Base-by-base conservation (phyloP, 2,797 vertebrate genomes). In the Tympanoctomys barrerae region DNA sequence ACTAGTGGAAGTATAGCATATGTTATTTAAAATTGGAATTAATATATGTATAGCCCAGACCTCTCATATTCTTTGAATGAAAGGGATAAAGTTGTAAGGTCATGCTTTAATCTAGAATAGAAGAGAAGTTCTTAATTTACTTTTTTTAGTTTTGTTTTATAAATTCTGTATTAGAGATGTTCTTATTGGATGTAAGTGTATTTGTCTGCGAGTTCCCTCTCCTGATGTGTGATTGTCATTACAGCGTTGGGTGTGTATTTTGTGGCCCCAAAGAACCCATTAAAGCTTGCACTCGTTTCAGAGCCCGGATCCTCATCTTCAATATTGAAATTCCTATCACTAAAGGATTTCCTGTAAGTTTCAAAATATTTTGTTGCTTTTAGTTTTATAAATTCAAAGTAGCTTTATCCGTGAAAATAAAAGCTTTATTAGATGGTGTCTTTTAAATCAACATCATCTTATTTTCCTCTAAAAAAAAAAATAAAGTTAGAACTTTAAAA, bases 321-420 rank as follows among this genome's bases (percentile, higher is more conserved):
- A 99, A 99, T 97, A 99, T 99, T 77, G 99, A 99, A 90, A 95
- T 99, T 97, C 99, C 99, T 64, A 96, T 99, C 97, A 99, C 99
- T 57, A 99, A 99, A 98, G 99, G 99, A 95, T 99, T 99, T 97
- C 99, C 99, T 68, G 99, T 99, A 98, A 99, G 99, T 98, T 70
- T 95, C 24, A 49, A 81, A 93, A 96, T 94, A n/a, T 71, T 96
- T 77, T 68, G 39, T 36, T 91, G 61, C 12, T 95, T 21, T 82
- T 94, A 49, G 5, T 94, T 95, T 54, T 90, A 52, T 88, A 94
- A 95, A 91, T 79, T 96, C 39, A 83, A 49, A 91, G 49, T 90
- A 59, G 84, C 94, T 97, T 89, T 87, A 71, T 85, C 26, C 39
- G 92, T 31, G 71, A 64, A 95, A 86, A 39, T 84, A 77, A 24